Percentiles rank a stretch among this genome's conserved stretches.
Evolutionary conservation across 2,113 vertebrate species (phyloP).

Genomic region (Dicentrarchus labrax): DNA sequence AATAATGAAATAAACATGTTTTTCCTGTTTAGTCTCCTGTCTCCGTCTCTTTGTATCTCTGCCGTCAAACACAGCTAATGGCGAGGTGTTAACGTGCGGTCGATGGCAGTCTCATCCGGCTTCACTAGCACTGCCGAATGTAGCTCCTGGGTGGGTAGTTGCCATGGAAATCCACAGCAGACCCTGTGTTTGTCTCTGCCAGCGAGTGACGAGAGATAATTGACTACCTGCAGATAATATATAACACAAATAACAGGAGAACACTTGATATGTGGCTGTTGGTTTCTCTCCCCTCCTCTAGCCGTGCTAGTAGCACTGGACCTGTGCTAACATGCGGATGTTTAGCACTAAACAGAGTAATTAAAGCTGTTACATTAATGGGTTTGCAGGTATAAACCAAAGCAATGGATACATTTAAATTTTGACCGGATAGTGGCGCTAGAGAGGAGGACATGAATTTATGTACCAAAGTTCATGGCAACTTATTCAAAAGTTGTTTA

Average conservation of each 20-base stretch:
- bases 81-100: constrained; percentile 19
- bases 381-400: no score
- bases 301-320: background rate
- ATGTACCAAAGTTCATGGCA: no score
- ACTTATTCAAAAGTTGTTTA: no score
- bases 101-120: background rate
- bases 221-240: constrained; percentile 45
- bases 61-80: constrained; percentile 1
- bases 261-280: background rate
- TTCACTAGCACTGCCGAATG: background rate
- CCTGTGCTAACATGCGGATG: background rate
- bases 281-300: background rate
- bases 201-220: constrained; percentile 34
- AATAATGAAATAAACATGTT: constrained; percentile 12
- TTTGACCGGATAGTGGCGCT: no score
- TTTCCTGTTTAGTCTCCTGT: constrained; percentile 8
- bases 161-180: constrained; percentile 67
- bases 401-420: no score
- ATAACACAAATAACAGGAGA: background rate
- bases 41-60: background rate
- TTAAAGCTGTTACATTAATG: no score
- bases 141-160: constrained; percentile 55
- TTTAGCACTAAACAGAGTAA: no score
- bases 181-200: constrained; percentile 32
- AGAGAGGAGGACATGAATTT: no score